Percentiles rank a stretch among this genome's conserved stretches.
Conservation (phyloP, 2,113 vertebrate species). For the Silurus asotus region DNA sequence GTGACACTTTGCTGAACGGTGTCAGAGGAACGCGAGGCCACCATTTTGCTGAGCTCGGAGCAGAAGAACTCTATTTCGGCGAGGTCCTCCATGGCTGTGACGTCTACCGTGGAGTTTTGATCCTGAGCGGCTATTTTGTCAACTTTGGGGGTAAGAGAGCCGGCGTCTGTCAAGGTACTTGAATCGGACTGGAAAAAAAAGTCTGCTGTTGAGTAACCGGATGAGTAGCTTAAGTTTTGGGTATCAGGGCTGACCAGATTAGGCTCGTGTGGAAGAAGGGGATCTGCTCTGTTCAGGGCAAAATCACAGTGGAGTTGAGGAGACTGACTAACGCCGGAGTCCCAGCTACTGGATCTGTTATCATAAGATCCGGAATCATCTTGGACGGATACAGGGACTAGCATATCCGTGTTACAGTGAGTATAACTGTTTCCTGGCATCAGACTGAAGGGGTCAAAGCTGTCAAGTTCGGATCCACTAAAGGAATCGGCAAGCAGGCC, state of each 20-base stretch:
- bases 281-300: conserved; percentile 9
- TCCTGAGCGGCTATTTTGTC: conserved; percentile 5
- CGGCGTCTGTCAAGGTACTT: not conserved
- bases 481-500: conserved; percentile 36
- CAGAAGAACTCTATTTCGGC: conserved; percentile 52
- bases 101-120: conserved; percentile 16
- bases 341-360: conserved; percentile 32
- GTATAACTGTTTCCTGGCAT: conserved; percentile 22
- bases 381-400: not conserved
- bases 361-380: conserved; percentile 21
- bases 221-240: conserved; percentile 8
- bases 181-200: conserved; percentile 37
- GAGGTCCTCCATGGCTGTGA: conserved; percentile 34
- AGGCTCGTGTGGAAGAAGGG: not conserved
- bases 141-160: conserved; percentile 9
- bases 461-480: conserved; percentile 41
- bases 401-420: conserved; percentile 20
- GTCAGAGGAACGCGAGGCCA: conserved; percentile 50
- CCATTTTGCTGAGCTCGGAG: conserved; percentile 57
- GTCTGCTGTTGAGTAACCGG: conserved; percentile 27
- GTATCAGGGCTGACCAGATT: conserved; percentile 7
- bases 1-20: conserved; percentile 54
- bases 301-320: conserved; percentile 37
- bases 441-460: conserved; percentile 40
- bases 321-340: conserved; percentile 38